A percentile compares a stretch with the other conserved stretches of the same genome.
Evolutionary conservation across 2,888 invertebrate genomes (phyloP).

Genomic region (Gortyna flavago): DNA sequence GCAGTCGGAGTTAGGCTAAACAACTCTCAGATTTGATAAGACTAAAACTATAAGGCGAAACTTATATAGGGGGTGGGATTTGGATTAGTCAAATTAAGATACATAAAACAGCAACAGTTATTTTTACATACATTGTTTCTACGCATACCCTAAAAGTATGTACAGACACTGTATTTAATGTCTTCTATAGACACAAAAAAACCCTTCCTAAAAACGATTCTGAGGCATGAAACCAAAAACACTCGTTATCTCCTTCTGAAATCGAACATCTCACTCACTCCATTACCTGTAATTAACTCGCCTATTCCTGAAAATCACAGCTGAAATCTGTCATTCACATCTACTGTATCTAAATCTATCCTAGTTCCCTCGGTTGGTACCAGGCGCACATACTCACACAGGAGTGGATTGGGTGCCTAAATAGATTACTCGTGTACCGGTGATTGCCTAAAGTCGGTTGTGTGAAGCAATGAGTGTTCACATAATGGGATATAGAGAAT

Average conservation of each 20-base stretch:
- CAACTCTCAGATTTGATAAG: slow-evolving; percentile 43
- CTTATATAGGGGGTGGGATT: background rate
- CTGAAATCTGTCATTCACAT: slow-evolving; percentile 19
- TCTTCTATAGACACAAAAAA: background rate
- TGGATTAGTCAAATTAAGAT: background rate
- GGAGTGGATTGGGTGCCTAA: slow-evolving; percentile 50
- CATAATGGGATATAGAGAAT: slow-evolving; percentile 24
- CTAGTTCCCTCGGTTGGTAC: slow-evolving; percentile 25
- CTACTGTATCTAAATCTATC: slow-evolving; percentile 13
- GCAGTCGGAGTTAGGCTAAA: slow-evolving; percentile 34
- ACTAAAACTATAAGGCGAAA: slow-evolving; percentile 28
- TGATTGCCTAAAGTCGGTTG: slow-evolving; percentile 39
- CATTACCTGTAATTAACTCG: slow-evolving; percentile 17
- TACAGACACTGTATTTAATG: background rate
- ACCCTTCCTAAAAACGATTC: background rate
- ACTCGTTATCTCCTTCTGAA: background rate
- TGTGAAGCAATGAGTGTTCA: slow-evolving; percentile 30
- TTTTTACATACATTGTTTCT: background rate
- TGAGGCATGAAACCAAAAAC: background rate
- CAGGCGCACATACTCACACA: slow-evolving; percentile 36
- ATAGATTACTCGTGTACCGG: slow-evolving; percentile 51
- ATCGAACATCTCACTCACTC: slow-evolving; percentile 5
- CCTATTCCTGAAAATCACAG: slow-evolving; percentile 15
- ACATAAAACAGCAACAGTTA: background rate
- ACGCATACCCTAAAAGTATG: too few relatives aligned